phyloP scores from a whole-genome alignment of 1,140 invertebrate genomes.

The Pachypsylla venusta region DNA sequence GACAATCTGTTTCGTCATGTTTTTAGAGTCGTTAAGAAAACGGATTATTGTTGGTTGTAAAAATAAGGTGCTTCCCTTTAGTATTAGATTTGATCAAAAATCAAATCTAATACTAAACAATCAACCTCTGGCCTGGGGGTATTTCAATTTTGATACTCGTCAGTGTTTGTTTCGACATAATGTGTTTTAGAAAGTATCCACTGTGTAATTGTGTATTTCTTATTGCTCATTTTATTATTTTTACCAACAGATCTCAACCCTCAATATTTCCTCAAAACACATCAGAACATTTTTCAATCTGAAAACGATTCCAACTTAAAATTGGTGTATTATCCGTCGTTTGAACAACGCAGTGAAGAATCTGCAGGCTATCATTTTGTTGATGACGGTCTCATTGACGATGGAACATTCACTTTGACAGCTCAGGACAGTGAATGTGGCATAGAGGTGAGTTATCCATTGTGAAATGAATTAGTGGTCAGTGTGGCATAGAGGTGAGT shows the following conservation, averaged over 20 bases:
- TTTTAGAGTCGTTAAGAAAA: no score
- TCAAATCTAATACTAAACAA: no score
- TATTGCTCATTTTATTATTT: not conserved
- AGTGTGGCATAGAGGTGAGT: constrained; percentile 31
- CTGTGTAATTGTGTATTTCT: not conserved
- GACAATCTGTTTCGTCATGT: no score
- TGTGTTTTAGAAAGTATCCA: not conserved
- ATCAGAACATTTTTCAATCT: constrained; percentile 44
- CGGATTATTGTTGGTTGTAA: no score
- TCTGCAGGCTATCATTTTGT: constrained; percentile 39
- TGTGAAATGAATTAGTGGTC: no score
- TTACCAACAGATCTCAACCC: constrained; percentile 25
- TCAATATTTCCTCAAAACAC: constrained; percentile 40
- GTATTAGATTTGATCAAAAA: no score
- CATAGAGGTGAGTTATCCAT: constrained; percentile 29
- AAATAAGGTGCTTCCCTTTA: no score
- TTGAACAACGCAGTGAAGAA: constrained; percentile 18
- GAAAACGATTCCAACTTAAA: constrained; percentile 49
- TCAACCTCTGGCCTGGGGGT: no score
- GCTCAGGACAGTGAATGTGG: constrained; percentile 40
- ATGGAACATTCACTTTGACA: constrained; percentile 55
- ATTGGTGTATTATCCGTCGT: constrained; percentile 50
- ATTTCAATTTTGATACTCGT: constrained; percentile 15
- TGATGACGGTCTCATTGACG: constrained; percentile 50
- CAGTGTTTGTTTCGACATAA: constrained; percentile 5